These are phyloP conservation scores for Chironomus tentans DNA, from an alignment of 2,888 invertebrate species.

Conservation along the genomic window DNA sequence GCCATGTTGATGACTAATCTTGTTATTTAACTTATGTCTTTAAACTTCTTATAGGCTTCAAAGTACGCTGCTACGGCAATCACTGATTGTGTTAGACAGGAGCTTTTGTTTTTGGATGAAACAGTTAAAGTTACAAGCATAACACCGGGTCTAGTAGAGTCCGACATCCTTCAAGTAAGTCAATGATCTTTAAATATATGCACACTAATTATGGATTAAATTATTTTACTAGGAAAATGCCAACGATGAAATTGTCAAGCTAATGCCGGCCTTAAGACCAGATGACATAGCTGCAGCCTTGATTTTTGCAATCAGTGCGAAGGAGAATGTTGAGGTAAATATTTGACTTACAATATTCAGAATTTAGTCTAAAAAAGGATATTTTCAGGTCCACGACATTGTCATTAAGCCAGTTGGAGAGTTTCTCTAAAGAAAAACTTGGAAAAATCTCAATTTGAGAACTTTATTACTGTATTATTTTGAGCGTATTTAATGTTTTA, in stretches of 20 bases:
- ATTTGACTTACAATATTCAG: not conserved
- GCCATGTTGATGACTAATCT: too few relatives aligned
- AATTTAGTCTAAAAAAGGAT: not conserved
- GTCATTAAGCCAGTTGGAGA: constrained; percentile 17
- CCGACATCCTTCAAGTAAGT: not conserved
- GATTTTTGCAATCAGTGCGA: not conserved
- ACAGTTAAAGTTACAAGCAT: not conserved
- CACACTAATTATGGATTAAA: not conserved
- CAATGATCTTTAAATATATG: not conserved
- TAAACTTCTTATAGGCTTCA: not conserved
- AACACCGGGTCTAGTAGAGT: constrained; percentile 1
- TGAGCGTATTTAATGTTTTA: not conserved
- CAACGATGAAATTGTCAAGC: not conserved
- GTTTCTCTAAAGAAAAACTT: not conserved
- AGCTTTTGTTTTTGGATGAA: constrained; percentile 31
- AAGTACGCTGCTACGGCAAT: constrained; percentile 36
- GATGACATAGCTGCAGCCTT: not conserved
- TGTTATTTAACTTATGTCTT: too few relatives aligned
- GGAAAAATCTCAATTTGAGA: not conserved
- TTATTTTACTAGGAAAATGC: not conserved
- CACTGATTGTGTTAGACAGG: constrained; percentile 37
- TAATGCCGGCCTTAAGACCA: constrained; percentile 6
- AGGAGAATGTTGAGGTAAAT: constrained; percentile 16
- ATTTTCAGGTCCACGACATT: constrained; percentile 12
- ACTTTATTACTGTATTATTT: not conserved